These are phyloP conservation scores for Brachirus orientalis DNA, from an alignment of 2,113 vertebrate genomes.

Conservation along the genomic window DNA sequence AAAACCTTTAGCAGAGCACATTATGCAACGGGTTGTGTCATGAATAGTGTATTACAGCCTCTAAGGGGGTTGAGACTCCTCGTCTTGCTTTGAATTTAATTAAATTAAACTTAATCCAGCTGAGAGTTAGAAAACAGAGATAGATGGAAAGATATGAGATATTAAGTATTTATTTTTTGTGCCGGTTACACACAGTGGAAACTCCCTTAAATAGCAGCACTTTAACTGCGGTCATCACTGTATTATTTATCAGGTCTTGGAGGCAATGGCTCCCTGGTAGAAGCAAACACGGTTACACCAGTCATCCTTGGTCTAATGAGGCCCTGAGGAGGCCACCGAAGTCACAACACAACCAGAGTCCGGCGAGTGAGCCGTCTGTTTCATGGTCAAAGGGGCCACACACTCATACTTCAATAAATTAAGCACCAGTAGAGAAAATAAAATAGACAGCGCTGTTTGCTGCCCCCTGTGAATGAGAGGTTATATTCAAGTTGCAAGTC, in stretches of 20 bases:
- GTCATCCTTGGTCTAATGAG: slow-evolving; percentile 36
- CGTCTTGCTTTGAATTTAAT: slow-evolving; percentile 1
- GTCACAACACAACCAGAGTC: slow-evolving; percentile 34
- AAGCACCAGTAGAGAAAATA: slow-evolving; percentile 10
- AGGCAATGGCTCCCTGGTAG: slow-evolving; percentile 26
- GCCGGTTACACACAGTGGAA: background rate
- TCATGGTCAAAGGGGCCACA: slow-evolving; percentile 11
- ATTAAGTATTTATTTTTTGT: slow-evolving; percentile 3
- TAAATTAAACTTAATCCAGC: slow-evolving; percentile 3
- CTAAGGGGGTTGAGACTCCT: background rate
- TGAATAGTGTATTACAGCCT: slow-evolving; percentile 11
- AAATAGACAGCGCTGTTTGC: slow-evolving; percentile 7
- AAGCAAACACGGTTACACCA: slow-evolving; percentile 31
- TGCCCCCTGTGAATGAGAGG: slow-evolving; percentile 3
- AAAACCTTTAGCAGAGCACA: too few relatives aligned
- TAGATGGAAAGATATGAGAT: slow-evolving; percentile 21
- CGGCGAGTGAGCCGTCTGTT: slow-evolving; percentile 30
- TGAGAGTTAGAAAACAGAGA: slow-evolving; percentile 22
- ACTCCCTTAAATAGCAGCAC: slow-evolving; percentile 21
- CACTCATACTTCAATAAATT: slow-evolving; percentile 24
- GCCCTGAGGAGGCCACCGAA: slow-evolving; percentile 37
- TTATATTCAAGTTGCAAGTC: slow-evolving; percentile 15
- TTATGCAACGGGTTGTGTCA: background rate
- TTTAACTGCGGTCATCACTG: slow-evolving; percentile 34
- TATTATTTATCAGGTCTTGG: slow-evolving; percentile 56